Evolutionary conservation across 2,797 vertebrate genomes (phyloP), one percentile per base, ranked within the genome.

Genomic region (Spondyliosoma cantharus): DNA sequence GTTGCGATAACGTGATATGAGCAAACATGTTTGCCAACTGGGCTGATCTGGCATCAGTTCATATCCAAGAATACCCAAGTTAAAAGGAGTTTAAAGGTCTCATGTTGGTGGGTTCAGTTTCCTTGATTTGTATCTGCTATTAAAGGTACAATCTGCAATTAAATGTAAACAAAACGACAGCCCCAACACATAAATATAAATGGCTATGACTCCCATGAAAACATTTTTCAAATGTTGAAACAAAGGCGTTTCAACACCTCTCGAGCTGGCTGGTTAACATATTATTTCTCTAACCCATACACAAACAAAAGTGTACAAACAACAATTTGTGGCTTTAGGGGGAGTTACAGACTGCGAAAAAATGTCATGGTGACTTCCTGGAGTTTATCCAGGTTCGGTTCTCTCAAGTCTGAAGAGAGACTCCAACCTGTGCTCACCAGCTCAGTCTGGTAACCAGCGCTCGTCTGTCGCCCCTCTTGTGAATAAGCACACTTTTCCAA

Each of bases 261-360:
- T 49, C 16, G 20, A 27, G 9, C 16, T 59, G 29, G 50, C 4
- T 5, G 9, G 29, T 15, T 9, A 67, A 52, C 46, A 14, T 46
- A 16, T 16, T 14, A 20, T 67, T 67, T 58, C n/a, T 62, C 13
- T 4, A 49, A 62, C 3, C 3, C 15, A 49, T 20, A 12, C 2
- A 49, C 70, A 78, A 53, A 72, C 12, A 49, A 37, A 48, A 62
- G 22, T 8, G 19, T 27, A 67, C 65, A 71, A 78, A 58, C 16
- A 69, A 46, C 16, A 54, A 32, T 68, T 76, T 54, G 15, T 53
- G 64, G 45, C 65, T 65, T 57, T 5, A 46, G 37, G 20, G 7
- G 32, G 24, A 32, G 64, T 29, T 17, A 52, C 7, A 7, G 19
- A 19, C 19, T 16, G n/a, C 25, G 7, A 37, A 42, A 50, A 29